These are phyloP conservation scores for Vespertilio murinus DNA, from an alignment of 2,797 vertebrate genomes.

Conservation along the genomic window DNA sequence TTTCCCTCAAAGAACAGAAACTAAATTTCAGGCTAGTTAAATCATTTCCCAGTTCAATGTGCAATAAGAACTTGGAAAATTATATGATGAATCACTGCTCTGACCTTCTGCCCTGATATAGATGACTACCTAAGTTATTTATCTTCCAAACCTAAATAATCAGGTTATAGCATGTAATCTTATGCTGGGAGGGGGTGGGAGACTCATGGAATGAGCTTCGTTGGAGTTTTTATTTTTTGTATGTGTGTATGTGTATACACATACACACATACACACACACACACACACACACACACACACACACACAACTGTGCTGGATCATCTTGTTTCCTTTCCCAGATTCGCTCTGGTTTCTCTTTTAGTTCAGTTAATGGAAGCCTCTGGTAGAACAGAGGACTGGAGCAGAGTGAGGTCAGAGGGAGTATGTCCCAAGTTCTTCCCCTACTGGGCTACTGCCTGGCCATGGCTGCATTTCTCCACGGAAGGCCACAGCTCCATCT, in stretches of 20 bases:
- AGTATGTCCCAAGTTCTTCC: not conserved
- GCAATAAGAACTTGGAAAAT: not conserved
- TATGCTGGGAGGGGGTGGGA: not conserved
- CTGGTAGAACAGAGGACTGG: not conserved
- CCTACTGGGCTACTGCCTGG: not conserved
- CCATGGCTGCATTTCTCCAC: fast-evolving
- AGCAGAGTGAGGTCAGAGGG: not conserved
- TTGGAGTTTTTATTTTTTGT: not conserved
- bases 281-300: too few relatives aligned
- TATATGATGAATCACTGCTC: not conserved
- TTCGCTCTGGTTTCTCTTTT: not conserved
- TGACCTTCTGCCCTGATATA: not conserved
- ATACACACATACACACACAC: too few relatives aligned
- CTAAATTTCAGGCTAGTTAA: not conserved
- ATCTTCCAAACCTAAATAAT: slow-evolving; percentile 6
- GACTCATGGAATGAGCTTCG: not conserved
- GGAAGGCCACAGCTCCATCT: not conserved
- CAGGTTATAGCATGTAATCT: not conserved
- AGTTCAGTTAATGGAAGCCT: not conserved
- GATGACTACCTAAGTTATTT: not conserved
- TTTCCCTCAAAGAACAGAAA: slow-evolving; percentile 1
- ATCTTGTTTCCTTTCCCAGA: not conserved
- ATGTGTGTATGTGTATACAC: not conserved
- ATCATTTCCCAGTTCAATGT: not conserved
- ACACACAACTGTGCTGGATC: not conserved